A percentile compares a stretch with the other conserved stretches of the same genome.
Evolutionary conservation across 2,888 invertebrate genomes (phyloP).

Genomic region (Agonopterix alstromeriana): DNA sequence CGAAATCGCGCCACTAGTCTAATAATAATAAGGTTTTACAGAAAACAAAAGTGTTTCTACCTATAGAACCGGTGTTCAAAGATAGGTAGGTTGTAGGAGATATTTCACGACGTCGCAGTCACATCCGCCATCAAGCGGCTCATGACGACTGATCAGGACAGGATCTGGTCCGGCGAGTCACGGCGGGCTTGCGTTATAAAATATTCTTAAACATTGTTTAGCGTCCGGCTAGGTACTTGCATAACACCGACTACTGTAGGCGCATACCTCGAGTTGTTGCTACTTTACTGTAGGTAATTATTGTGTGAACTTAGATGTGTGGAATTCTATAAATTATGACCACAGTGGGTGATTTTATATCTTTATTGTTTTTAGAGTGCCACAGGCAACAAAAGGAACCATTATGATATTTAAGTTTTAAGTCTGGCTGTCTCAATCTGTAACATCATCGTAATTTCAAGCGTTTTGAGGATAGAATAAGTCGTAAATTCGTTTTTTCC

Average conservation of each 20-base stretch:
- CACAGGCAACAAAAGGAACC: too few relatives aligned
- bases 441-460: too few relatives aligned
- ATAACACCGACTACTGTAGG: background rate
- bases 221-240: conserved; percentile 60
- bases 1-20: too few relatives aligned
- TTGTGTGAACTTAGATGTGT: too few relatives aligned
- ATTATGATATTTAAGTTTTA: too few relatives aligned
- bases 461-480: too few relatives aligned
- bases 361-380: too few relatives aligned
- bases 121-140: conserved; percentile 36
- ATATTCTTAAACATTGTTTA: conserved; percentile 56
- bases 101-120: conserved; percentile 20
- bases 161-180: conserved; percentile 35
- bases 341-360: too few relatives aligned
- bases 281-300: background rate
- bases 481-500: too few relatives aligned
- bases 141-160: conserved; percentile 15
- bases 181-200: conserved; percentile 37
- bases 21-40: background rate
- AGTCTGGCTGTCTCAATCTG: too few relatives aligned
- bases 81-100: background rate
- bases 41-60: background rate
- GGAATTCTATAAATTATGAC: too few relatives aligned
- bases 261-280: background rate
- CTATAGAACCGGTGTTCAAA: background rate